Base-by-base conservation (phyloP, 2,113 vertebrate species). In the Siniperca knerii region DNA sequence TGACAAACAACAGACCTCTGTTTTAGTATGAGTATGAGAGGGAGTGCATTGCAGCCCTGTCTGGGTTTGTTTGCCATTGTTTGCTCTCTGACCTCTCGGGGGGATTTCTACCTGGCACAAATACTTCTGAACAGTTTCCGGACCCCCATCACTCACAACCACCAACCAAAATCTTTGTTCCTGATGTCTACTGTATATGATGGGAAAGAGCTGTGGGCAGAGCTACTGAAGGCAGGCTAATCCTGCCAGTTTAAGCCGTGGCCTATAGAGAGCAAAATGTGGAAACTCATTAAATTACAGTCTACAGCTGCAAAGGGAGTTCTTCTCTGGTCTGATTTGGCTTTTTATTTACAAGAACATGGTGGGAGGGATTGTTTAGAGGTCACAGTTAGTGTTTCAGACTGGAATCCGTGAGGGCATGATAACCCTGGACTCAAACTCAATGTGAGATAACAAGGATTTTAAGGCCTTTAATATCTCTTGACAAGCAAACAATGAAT, bases 81-180 rank as follows among this genome's bases (percentile, higher is more conserved):
- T 58, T 61, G 6, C 64, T 37, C 15, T 71, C 60, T 81, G 64
- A 82, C 25, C 54, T 72, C 52, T 62, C 9, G 5, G 46, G 58
- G 81, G 76, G 81, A 64, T 87, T 85, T 85, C 25, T 29, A 40
- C 42, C 40, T 1, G 4, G 58, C 58, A 79, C 11, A 82, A 86
- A 60, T 54, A 75, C 42, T 82, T 81, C 29, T 2, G 8, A 50
- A 25, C 13, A 62, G 69, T 68, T 83, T 87, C 75, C 60, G 9
- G 64, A 52, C 61, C 58, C 54, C 55, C 57, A 4, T 48, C 40
- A 44, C 10, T 75, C 40, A 68, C 42, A 44, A 57, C 25, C 57
- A 58, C 25, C 2, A 58, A 75, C 1, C 3, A 3, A 35, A 76
- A 58, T 25, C 46, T 29, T 69, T 79, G 35, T 77, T 78, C 40